Conservation (phyloP, 2,797 vertebrate species). For the Semaprochilodus insignis region DNA sequence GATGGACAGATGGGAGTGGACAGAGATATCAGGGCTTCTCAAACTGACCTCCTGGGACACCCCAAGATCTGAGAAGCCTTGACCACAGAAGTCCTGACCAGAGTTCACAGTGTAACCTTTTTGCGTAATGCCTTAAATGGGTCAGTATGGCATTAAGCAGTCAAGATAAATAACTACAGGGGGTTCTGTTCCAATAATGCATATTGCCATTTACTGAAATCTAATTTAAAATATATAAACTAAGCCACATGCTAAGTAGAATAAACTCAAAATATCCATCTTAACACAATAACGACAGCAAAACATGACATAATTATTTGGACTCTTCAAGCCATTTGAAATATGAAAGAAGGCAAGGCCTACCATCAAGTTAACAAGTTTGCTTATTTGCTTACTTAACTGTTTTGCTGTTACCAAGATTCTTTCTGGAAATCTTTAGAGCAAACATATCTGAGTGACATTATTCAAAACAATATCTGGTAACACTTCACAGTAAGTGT, state of each 20-base stretch:
- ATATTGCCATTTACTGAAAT: not conserved
- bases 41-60: not conserved
- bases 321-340: not conserved
- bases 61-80: not conserved
- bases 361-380: not conserved
- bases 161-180: not conserved
- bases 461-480: too few species aligned
- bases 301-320: not conserved
- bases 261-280: not conserved
- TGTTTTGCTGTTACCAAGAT: not conserved
- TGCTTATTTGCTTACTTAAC: not conserved
- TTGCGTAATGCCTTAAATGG: not conserved
- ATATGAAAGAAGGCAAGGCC: not conserved
- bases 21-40: conserved; percentile 2
- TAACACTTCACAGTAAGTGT: too few species aligned
- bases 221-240: not conserved
- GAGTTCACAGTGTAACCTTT: not conserved
- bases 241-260: not conserved
- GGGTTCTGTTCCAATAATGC: not conserved
- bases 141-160: not conserved
- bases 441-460: not conserved
- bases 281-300: not conserved
- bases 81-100: not conserved
- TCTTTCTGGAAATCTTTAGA: not conserved
- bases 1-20: conserved; percentile 19